Evolutionary conservation across 2,888 invertebrate genomes (phyloP).

Genomic region (Hirtodrosophila trivittata): DNA sequence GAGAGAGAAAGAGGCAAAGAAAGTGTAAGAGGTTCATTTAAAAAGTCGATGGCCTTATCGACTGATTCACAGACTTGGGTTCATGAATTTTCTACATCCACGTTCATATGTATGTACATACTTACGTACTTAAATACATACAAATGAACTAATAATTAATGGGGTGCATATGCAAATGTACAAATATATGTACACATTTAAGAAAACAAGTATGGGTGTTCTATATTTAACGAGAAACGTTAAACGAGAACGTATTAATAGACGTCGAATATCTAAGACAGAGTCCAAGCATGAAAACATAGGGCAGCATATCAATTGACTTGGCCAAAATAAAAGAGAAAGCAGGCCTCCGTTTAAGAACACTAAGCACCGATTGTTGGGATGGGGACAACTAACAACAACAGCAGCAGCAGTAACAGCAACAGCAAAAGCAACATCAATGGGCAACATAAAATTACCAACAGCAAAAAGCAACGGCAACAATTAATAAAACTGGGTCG

Average conservation of each 20-base stretch:
- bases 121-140: no score
- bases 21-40: slow-evolving; percentile 22
- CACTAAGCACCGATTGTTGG: slow-evolving; percentile 62
- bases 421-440: no score
- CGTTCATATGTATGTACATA: no score
- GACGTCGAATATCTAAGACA: slow-evolving; percentile 24
- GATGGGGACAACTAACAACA: slow-evolving; percentile 47
- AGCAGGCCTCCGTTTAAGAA: slow-evolving; percentile 68
- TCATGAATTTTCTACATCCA: slow-evolving; percentile 19
- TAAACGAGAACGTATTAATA: slow-evolving; percentile 44
- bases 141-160: no score
- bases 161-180: no score
- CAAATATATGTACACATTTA: no score
- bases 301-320: slow-evolving; percentile 69
- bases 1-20: slow-evolving; percentile 14
- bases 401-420: no score
- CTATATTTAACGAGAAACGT: no score
- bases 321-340: slow-evolving; percentile 74
- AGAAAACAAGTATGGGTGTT: no score
- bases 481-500: slow-evolving; percentile 77
- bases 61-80: slow-evolving; percentile 25
- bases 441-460: slow-evolving; percentile 37
- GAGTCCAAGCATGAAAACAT: slow-evolving; percentile 48
- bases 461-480: slow-evolving; percentile 48
- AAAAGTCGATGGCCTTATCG: slow-evolving; percentile 32